Base-by-base conservation (phyloP, 1,140 invertebrate genomes). In the Cecropterus lyciades region DNA sequence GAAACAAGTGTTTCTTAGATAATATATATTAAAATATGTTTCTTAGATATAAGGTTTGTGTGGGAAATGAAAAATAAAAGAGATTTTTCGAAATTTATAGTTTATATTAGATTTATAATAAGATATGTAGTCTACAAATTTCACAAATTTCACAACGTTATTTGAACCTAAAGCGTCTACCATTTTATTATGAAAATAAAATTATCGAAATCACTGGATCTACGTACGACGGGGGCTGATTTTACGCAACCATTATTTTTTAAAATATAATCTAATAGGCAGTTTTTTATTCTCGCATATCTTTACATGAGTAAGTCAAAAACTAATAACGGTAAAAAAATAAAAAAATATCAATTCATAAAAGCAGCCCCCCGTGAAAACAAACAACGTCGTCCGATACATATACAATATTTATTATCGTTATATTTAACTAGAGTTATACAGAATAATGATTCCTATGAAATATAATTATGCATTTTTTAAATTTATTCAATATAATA, bases 361-460 rank as follows among this genome's bases (percentile, higher is more conserved):
- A 85, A 89, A 90, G 70, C 83, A 80, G 81, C 87, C 87, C 80
- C 83, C 84, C 81, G 84, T 77, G 70, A 77, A 79, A 84, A 73
- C 75, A 90, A 87, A 89, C 81, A 82, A 82, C 82, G 68, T 83
- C 78, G 74, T 79, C 77, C 82, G 76, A 85, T 90, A 92, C 92
- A 91, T 88, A 91, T 89, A 92, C 89, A 88, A 87, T 87, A 87
- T 91, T 90, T 87, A 91, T 91, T 89, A 93, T 91, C 82, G 85
- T 92, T 92, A 93, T 91, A 93, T 89, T 93, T 92, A 93, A 92
- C 92, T 93, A 93, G 89, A 93, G 89, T 93, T 92, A 93, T 93
- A 92, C 91, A 92, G 92, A 93, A 93, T 93, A 92, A 93, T 93
- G 91, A 92, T 93, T 92, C 91, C 91, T 93, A 93, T 93, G 91